Evolutionary conservation across 2,113 vertebrate genomes (phyloP).

Genomic region (Telmatochromis brachygnathus): DNA sequence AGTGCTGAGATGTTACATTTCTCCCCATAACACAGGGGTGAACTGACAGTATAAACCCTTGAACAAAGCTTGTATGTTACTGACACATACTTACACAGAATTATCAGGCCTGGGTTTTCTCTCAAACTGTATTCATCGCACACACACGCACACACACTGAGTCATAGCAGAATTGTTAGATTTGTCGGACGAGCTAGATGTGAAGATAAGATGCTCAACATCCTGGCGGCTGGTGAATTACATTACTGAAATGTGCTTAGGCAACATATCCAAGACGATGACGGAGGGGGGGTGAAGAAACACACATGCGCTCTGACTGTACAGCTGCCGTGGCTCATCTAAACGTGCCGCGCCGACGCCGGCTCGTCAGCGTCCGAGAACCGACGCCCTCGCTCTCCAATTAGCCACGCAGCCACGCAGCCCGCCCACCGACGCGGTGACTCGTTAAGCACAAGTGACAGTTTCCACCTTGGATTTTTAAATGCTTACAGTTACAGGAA

Average conservation of each 20-base stretch:
- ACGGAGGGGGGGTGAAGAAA: neutral
- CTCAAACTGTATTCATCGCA: slow-evolving; percentile 1
- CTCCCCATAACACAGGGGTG: neutral
- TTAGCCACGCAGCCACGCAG: neutral
- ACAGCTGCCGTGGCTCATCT: slow-evolving; percentile 50
- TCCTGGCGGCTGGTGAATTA: slow-evolving; percentile 52
- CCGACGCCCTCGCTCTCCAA: neutral
- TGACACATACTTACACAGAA: slow-evolving; percentile 1
- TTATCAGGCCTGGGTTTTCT: slow-evolving; percentile 2
- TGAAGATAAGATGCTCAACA: slow-evolving; percentile 38
- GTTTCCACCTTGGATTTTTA: slow-evolving; percentile 10
- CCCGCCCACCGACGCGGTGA: neutral
- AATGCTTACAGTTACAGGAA: slow-evolving; percentile 54
- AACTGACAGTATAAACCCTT: slow-evolving; percentile 12
- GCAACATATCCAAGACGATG: slow-evolving; percentile 49
- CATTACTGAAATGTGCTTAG: slow-evolving; percentile 55
- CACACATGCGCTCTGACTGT: slow-evolving; percentile 37
- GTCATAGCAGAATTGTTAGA: neutral
- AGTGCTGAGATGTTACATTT: slow-evolving; percentile 20
- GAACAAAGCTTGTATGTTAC: slow-evolving; percentile 2
- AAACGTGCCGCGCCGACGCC: slow-evolving; percentile 25
- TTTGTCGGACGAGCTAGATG: slow-evolving; percentile 19
- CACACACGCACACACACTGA: neutral
- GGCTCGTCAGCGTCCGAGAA: slow-evolving; percentile 3
- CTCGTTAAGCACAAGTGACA: neutral